phyloP scores from a whole-genome alignment of 1,140 invertebrate genomes.

The Heterodera schachtii region DNA sequence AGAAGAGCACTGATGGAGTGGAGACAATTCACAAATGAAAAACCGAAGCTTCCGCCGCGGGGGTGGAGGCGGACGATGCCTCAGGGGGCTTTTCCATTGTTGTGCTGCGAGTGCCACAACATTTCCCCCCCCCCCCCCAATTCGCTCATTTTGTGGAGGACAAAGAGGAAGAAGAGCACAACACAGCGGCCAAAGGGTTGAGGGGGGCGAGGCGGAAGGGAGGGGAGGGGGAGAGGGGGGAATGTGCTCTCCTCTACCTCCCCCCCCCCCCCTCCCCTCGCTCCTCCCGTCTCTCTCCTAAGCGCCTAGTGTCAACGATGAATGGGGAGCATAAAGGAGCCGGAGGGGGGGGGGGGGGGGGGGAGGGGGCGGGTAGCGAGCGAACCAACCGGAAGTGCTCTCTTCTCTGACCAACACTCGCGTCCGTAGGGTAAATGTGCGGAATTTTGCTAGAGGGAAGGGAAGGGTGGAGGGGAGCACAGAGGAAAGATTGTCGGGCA shows the following conservation, averaged over 20 bases:
- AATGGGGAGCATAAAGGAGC: too few relatives aligned
- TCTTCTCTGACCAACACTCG: constrained; percentile 8
- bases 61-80: background rate
- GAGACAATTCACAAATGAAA: too few relatives aligned
- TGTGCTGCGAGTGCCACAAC: background rate
- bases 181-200: background rate
- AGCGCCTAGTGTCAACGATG: constrained; percentile 12
- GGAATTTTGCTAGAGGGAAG: background rate
- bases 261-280: background rate
- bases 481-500: constrained; percentile 1
- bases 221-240: background rate
- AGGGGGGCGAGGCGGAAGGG: background rate
- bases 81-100: background rate
- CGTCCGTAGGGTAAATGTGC: background rate
- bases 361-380: background rate
- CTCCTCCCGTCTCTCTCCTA: too few relatives aligned
- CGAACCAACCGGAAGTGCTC: constrained; percentile 18
- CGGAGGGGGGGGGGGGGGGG: background rate
- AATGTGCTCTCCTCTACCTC: background rate
- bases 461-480: too few relatives aligned
- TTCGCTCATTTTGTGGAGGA: background rate
- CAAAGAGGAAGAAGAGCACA: background rate
- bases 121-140: background rate
- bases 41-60: background rate
- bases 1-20: too few relatives aligned